Base-by-base conservation (phyloP, 2,797 vertebrate species). In the Schizopygopsis pylzovi region DNA sequence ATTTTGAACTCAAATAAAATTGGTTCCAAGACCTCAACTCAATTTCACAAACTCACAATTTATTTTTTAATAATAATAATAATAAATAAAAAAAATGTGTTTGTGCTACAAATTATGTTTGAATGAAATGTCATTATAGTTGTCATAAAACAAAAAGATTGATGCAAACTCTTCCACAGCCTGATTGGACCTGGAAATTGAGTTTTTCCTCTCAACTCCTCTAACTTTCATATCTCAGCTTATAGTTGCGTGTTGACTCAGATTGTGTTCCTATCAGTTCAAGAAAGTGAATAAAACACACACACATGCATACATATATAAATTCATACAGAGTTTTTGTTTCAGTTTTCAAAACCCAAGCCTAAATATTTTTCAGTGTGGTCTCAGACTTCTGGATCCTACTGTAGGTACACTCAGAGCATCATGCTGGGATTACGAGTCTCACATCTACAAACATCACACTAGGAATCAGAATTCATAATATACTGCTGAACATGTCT, bases 361-460 rank as follows among this genome's bases (percentile, higher is more conserved):
- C 20, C 6, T 28, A 13, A 37, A 54, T 54, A 4, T 12, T 18
- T 37, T 70, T 54, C 11, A 47, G 12, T 47, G 18, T 61, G 70
- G 41, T 15, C 20, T 39, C 33, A 77, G 13, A 56, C 6, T 13
- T 56, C 68, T 22, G 25, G n/a, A 47, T 41, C 25, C 7, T 18
- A 61, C 52, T 18, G 76, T 37, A 49, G 6, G 45, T 15, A 49
- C 18, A 49, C 54, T 79, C 13, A 15, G 33, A 79, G 63, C 49
- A 71, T 85, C 75, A 59, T 20, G 18, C 49, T 59, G 49, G 11
- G 8, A 70, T 45, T 78, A 56, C 5, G 18, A 3, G 47, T 71
- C 67, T 45, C 43, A 56, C 72, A 80, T 80, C 83, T 61, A 71
- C 25, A 85, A 80, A 63, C 41, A 61, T 83, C 28, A 25, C 25